A percentile compares a stretch with the other conserved stretches of the same genome.
Conservation (phyloP, 2,113 vertebrate genomes). For the Andinoacara biseriatus region DNA sequence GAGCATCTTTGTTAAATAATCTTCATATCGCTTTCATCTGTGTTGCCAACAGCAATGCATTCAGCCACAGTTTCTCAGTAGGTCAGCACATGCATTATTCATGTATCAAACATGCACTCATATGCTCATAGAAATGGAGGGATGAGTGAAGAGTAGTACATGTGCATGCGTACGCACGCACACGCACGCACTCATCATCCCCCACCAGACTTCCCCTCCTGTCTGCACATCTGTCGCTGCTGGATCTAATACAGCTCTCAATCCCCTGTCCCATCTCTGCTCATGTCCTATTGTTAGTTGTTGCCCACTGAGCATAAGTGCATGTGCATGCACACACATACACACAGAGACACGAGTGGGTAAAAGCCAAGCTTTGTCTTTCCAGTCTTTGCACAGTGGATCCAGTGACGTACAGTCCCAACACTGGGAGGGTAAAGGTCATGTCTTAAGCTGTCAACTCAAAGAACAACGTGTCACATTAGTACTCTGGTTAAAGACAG, state of each 20-base stretch:
- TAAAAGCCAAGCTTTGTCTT: constrained; percentile 9
- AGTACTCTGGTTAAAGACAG: not conserved
- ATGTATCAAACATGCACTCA: constrained; percentile 37
- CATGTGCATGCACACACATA: constrained; percentile 1
- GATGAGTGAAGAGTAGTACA: not conserved
- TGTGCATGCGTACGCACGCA: not conserved
- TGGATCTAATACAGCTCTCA: constrained; percentile 51
- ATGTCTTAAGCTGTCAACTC: constrained; percentile 34
- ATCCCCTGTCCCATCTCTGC: constrained; percentile 45
- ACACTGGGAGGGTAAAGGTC: constrained; percentile 36
- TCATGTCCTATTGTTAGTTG: constrained; percentile 43
- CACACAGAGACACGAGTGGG: constrained; percentile 1
- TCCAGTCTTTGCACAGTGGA: constrained; percentile 16
- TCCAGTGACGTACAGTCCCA: constrained; percentile 20
- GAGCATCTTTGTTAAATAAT: not conserved
- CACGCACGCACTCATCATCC: constrained; percentile 19
- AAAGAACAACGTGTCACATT: constrained; percentile 17
- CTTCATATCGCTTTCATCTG: not conserved
- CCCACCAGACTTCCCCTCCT: constrained; percentile 1
- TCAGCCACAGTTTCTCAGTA: constrained; percentile 40
- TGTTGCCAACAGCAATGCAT: constrained; percentile 25
- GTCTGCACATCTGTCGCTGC: constrained; percentile 70
- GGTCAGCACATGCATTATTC: constrained; percentile 61
- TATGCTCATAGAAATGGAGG: not conserved
- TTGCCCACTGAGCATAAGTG: not conserved